These are phyloP conservation scores for Noctua janthina DNA, from an alignment of 2,888 invertebrate species.

Conservation along the genomic window DNA sequence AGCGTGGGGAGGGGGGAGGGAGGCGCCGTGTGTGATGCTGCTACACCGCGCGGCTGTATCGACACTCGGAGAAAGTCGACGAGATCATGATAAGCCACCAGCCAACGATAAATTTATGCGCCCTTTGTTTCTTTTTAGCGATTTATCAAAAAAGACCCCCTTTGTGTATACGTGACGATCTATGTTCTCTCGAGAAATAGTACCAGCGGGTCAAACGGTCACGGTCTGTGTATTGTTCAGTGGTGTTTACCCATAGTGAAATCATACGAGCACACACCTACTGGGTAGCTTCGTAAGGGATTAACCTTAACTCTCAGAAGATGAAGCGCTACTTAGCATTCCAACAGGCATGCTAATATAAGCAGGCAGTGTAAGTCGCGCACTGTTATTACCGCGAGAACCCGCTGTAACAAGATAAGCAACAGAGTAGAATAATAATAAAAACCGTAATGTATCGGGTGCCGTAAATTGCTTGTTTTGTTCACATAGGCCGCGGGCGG, in stretches of 20 bases:
- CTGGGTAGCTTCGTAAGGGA: constrained; percentile 5
- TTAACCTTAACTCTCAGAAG: constrained; percentile 46
- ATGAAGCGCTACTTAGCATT: constrained; percentile 55
- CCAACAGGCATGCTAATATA: constrained; percentile 61
- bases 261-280: constrained; percentile 34
- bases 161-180: constrained; percentile 70
- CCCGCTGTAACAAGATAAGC: constrained; percentile 79
- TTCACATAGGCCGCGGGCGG: constrained; percentile 85
- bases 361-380: constrained; percentile 61
- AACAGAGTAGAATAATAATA: constrained; percentile 81
- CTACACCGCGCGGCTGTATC: constrained; percentile 68
- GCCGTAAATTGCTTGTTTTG: constrained; percentile 85
- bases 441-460: constrained; percentile 83
- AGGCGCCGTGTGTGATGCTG: constrained; percentile 69
- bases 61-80: constrained; percentile 86
- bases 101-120: constrained; percentile 87
- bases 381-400: constrained; percentile 76
- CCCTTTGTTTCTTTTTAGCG: constrained; percentile 88
- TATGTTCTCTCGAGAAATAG: constrained; percentile 66
- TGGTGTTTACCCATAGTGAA: constrained; percentile 42
- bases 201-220: constrained; percentile 77
- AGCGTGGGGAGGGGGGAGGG: constrained; percentile 47
- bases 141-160: constrained; percentile 86
- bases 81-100: constrained; percentile 86
- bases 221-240: constrained; percentile 62